Percentiles rank a stretch among this genome's conserved stretches.
Evolutionary conservation across 2,113 vertebrate genomes (phyloP).

Genomic region (Rattus rattus): DNA sequence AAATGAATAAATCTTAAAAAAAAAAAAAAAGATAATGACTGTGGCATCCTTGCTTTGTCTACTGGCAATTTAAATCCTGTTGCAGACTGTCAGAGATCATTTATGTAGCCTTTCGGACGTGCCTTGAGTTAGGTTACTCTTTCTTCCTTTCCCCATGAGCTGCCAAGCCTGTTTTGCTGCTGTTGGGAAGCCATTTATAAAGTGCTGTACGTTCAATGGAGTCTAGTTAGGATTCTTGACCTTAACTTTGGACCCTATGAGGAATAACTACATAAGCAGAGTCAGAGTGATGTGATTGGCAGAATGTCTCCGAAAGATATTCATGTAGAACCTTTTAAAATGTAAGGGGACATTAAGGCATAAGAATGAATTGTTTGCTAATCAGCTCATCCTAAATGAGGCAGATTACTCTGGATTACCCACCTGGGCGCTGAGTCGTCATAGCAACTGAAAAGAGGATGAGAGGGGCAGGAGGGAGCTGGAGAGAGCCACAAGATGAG

Average conservation of each 20-base stretch:
- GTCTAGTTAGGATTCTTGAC: background rate
- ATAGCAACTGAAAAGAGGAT: background rate
- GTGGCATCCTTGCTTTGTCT: background rate
- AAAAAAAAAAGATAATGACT: no score
- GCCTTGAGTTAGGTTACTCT: background rate
- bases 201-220: no score
- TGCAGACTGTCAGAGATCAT: background rate
- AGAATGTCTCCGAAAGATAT: background rate
- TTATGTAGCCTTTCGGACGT: background rate
- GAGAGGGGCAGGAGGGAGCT: background rate
- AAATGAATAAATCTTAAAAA: no score
- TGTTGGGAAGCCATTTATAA: background rate
- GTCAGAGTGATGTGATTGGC: background rate
- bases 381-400: background rate
- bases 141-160: background rate
- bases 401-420: background rate
- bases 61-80: background rate
- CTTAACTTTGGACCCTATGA: no score
- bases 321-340: background rate
- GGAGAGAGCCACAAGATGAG: background rate
- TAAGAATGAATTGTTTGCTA: background rate
- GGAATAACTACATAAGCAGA: background rate
- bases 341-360: background rate
- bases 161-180: background rate
- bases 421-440: background rate